These are phyloP conservation scores for Argentina silus DNA, from an alignment of 2,797 vertebrate genomes.

Conservation along the genomic window DNA sequence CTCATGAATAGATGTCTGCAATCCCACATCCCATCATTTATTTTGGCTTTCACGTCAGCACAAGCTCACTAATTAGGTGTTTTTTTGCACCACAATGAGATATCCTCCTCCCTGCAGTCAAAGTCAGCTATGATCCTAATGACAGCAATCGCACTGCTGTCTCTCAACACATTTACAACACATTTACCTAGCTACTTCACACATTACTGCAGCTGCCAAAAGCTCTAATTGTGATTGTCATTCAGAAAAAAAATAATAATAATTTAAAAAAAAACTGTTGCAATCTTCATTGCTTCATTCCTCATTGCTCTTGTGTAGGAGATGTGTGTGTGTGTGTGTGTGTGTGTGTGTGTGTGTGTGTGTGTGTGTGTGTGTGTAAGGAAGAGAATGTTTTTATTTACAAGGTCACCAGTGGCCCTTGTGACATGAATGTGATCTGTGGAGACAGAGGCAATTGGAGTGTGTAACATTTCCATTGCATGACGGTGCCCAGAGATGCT, in stretches of 20 bases:
- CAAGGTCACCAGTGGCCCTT: neutral
- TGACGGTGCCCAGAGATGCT: no score
- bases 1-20: neutral
- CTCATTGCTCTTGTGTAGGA: no score
- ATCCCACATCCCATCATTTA: neutral
- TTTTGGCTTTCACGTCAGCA: neutral
- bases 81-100: neutral
- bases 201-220: no score
- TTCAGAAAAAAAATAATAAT: no score
- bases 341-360: neutral
- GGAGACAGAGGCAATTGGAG: neutral
- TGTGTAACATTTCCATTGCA: neutral
- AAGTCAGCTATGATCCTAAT: neutral
- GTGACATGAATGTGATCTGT: neutral
- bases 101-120: neutral
- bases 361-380: neutral
- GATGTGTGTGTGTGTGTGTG: neutral
- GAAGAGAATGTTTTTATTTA: neutral
- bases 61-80: neutral
- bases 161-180: neutral
- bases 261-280: no score
- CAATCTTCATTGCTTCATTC: no score
- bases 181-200: neutral
- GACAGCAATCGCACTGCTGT: no score
- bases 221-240: no score